Evolutionary conservation across 2,797 vertebrate genomes (phyloP).

Genomic region (Lophius americanus): DNA sequence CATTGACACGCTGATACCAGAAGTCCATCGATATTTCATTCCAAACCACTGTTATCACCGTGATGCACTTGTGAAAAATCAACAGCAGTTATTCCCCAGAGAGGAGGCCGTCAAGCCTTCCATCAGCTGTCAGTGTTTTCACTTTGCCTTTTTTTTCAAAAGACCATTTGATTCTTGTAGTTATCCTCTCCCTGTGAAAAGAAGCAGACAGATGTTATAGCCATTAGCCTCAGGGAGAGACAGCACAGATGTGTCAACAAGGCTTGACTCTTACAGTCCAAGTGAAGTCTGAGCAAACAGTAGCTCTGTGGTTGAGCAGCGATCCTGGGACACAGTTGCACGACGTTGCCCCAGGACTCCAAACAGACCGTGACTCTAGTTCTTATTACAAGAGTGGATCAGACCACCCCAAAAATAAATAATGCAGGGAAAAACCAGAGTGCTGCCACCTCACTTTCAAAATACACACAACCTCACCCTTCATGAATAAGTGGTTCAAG

Average conservation of each 20-base stretch:
- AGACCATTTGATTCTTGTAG: conserved; percentile 66
- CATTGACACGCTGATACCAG: conserved; percentile 22
- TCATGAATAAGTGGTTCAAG: conserved; percentile 52
- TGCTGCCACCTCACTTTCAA: conserved; percentile 69
- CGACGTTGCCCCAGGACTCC: conserved; percentile 71
- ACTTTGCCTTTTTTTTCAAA: conserved; percentile 49
- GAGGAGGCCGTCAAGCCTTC: conserved; percentile 49
- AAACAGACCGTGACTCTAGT: conserved; percentile 80
- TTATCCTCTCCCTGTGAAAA: conserved; percentile 61
- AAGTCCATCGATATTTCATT: conserved; percentile 43
- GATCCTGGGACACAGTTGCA: conserved; percentile 73
- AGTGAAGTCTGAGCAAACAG: conserved; percentile 75
- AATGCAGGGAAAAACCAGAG: conserved; percentile 75
- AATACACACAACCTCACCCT: conserved; percentile 56
- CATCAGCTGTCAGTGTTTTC: conserved; percentile 66
- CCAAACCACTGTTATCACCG: conserved; percentile 44
- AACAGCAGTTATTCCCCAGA: conserved; percentile 47
- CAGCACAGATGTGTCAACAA: conserved; percentile 77
- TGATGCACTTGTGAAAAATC: conserved; percentile 49
- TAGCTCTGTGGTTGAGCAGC: conserved; percentile 75
- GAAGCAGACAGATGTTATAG: conserved; percentile 76
- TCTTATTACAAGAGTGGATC: conserved; percentile 78
- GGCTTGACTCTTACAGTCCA: conserved; percentile 76
- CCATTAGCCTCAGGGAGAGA: conserved; percentile 74
- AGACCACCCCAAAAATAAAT: conserved; percentile 82